These are phyloP conservation scores for Myrmophylax atrothorax DNA, from an alignment of 2,113 vertebrate species.

Conservation along the genomic window DNA sequence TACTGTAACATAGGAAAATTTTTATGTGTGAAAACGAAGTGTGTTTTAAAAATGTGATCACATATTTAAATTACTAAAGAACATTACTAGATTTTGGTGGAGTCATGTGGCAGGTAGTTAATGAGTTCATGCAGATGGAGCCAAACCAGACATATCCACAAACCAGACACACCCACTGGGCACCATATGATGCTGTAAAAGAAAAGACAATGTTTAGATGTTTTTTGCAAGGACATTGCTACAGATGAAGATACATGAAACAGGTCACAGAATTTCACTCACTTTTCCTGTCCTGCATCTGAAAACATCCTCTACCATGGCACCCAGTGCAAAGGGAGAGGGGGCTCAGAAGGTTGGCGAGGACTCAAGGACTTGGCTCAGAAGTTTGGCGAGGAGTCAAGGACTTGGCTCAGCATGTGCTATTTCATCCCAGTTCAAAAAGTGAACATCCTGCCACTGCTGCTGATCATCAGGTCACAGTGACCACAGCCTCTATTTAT, in stretches of 20 bases:
- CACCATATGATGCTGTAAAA: not conserved
- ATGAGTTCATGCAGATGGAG: not conserved
- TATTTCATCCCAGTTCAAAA: not conserved
- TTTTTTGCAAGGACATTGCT: not conserved
- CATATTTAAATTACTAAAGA: not conserved
- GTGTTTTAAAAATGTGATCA: not conserved
- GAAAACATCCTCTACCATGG: not conserved
- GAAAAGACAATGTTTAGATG: not conserved
- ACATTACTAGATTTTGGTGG: not conserved
- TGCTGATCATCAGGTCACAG: not conserved
- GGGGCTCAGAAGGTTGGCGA: not conserved
- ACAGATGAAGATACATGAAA: not conserved
- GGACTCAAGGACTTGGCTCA: too few species aligned
- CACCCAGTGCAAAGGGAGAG: not conserved
- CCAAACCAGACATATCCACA: not conserved
- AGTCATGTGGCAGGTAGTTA: not conserved
- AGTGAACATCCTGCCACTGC: not conserved
- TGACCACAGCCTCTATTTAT: slow-evolving; percentile 1
- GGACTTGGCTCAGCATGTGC: not conserved
- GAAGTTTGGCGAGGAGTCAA: not conserved
- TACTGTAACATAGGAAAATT: not conserved
- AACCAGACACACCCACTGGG: not conserved
- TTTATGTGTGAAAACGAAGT: not conserved
- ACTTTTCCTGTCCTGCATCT: not conserved
- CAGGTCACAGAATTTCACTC: not conserved